phyloP scores from a whole-genome alignment of 2,888 invertebrate genomes.

The Chymomyza amoena region DNA sequence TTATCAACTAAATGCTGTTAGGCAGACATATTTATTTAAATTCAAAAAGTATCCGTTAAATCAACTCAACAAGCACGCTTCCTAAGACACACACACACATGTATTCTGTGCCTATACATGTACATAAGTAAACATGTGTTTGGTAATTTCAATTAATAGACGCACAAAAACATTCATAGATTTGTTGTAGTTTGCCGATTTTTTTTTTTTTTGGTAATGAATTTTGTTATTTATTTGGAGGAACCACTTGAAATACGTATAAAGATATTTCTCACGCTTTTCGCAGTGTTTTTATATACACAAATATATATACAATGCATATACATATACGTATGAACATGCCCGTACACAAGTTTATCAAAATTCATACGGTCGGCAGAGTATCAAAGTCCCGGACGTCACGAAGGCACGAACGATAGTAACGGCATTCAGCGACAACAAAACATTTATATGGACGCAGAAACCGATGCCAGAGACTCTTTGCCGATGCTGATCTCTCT shows the following conservation, averaged over 20 bases:
- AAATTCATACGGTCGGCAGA: neutral
- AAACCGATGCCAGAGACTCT: no score
- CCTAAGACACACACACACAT: neutral
- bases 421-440: conserved; percentile 17
- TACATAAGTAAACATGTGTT: no score
- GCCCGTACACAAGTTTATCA: neutral
- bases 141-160: conserved; percentile 21
- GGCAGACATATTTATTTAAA: neutral
- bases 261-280: conserved; percentile 3
- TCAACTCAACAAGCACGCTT: neutral
- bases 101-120: no score
- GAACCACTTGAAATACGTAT: conserved; percentile 29
- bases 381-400: neutral
- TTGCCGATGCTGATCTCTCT: neutral
- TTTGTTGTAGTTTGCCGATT: conserved; percentile 17
- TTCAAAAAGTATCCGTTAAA: conserved; percentile 19
- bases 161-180: conserved; percentile 20
- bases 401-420: conserved; percentile 49
- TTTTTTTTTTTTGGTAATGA: conserved; percentile 33
- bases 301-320: neutral
- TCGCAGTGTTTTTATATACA: conserved; percentile 1
- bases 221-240: conserved; percentile 21
- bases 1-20: no score
- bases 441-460: neutral
- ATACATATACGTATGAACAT: conserved; percentile 1